Evolutionary conservation across 1,140 invertebrate species (phyloP).

Genomic region (Anthonomus grandis): DNA sequence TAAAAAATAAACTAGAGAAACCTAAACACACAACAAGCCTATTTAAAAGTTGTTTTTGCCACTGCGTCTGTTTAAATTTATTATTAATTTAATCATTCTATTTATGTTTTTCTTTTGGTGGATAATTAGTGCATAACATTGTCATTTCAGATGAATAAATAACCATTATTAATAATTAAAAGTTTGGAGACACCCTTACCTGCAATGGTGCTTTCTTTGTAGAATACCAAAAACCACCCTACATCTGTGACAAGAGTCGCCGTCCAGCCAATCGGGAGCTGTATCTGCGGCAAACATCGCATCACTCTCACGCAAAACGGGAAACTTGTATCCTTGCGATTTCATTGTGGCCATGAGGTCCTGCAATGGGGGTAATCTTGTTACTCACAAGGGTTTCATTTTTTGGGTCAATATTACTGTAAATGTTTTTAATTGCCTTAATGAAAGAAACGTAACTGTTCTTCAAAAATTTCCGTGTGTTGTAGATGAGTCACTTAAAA

Average conservation of each 20-base stretch:
- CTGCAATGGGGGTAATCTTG: conserved; percentile 51
- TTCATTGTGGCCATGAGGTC: conserved; percentile 93
- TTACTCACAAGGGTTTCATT: too few relatives aligned
- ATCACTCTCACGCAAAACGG: conserved; percentile 90
- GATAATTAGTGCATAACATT: too few relatives aligned
- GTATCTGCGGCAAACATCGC: conserved; percentile 97
- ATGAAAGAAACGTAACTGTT: conserved; percentile 10
- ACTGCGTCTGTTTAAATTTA: too few relatives aligned
- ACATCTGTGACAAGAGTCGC: conserved; percentile 90
- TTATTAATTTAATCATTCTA: too few relatives aligned
- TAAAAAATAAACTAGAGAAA: too few relatives aligned
- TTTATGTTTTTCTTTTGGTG: too few relatives aligned
- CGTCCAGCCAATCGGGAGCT: conserved; percentile 97
- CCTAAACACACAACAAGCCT: too few relatives aligned
- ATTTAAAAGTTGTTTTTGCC: too few relatives aligned
- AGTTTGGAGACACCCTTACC: conserved; percentile 8
- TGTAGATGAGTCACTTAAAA: too few relatives aligned
- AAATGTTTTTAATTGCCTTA: too few relatives aligned
- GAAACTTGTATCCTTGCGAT: conserved; percentile 91
- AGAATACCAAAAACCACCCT: conserved; percentile 78
- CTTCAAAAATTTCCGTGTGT: background rate
- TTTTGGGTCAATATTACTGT: too few relatives aligned
- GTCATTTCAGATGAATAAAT: too few relatives aligned
- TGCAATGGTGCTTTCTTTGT: conserved; percentile 92
- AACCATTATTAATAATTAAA: background rate